A percentile compares a stretch with the other conserved stretches of the same genome.
These are phyloP conservation scores for Tricholaema leucomelas DNA, from an alignment of 2,113 vertebrate genomes.

Conservation along the genomic window DNA sequence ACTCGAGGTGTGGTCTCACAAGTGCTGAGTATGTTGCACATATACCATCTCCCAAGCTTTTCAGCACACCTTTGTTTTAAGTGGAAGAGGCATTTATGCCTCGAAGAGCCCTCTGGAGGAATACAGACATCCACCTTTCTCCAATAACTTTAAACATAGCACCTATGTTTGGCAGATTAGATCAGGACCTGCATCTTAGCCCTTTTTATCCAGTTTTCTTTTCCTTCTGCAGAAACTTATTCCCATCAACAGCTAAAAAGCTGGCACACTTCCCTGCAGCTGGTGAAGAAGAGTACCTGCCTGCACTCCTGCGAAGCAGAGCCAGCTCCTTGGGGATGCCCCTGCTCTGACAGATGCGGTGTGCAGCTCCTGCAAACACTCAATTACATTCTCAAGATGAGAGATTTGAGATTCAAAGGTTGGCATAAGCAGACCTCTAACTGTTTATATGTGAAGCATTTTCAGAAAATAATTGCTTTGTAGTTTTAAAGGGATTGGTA, in stretches of 20 bases:
- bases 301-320: neutral
- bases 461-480: neutral
- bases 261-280: neutral
- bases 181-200: neutral
- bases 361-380: neutral
- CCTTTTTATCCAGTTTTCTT: neutral
- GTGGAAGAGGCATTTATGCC: neutral
- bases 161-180: neutral
- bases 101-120: neutral
- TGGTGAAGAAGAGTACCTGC: neutral
- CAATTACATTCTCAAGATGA: slow-evolving; percentile 16
- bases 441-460: neutral
- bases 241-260: neutral
- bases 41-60: neutral
- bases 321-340: neutral
- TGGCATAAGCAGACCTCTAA: neutral
- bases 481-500: neutral
- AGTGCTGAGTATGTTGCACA: too few relatives aligned
- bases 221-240: neutral
- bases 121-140: neutral
- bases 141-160: neutral
- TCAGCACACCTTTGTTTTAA: neutral
- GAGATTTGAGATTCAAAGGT: slow-evolving; percentile 10
- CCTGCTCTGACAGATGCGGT: neutral
- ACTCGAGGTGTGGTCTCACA: too few relatives aligned